These are phyloP conservation scores for Colinus virginianus DNA, from an alignment of 2,113 vertebrate genomes.

Conservation along the genomic window DNA sequence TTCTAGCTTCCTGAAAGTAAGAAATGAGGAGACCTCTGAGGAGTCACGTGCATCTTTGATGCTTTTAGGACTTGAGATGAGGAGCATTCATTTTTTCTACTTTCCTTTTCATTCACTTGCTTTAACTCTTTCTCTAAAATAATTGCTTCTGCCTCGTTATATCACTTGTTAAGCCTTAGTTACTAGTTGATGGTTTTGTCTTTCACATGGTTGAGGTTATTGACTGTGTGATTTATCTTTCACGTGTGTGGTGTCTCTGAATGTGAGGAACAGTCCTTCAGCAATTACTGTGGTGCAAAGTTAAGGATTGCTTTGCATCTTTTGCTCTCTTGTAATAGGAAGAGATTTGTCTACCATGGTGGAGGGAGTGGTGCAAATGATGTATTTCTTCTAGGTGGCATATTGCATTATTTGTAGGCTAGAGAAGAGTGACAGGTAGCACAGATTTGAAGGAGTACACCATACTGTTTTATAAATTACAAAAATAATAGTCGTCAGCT, in stretches of 20 bases:
- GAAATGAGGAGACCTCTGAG: neutral
- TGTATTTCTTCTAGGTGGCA: neutral
- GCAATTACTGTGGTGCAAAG: neutral
- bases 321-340: neutral
- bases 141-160: neutral
- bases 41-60: rapidly evolving
- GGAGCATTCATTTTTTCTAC: neutral
- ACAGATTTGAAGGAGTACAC: neutral
- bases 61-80: neutral
- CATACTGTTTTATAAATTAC: neutral
- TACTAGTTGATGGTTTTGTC: neutral
- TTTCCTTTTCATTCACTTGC: neutral
- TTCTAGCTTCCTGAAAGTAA: neutral
- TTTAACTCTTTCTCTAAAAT: neutral
- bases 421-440: neutral
- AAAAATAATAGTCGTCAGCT: neutral
- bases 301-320: neutral
- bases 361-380: neutral
- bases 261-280: neutral
- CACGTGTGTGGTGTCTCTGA: neutral
- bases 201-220: neutral
- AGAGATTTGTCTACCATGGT: neutral
- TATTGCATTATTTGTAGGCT: neutral
- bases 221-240: neutral
- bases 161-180: neutral